Percentiles rank a stretch among this genome's conserved stretches.
phyloP scores from a whole-genome alignment of 2,888 invertebrate genomes.

The Platyscelio sp. region DNA sequence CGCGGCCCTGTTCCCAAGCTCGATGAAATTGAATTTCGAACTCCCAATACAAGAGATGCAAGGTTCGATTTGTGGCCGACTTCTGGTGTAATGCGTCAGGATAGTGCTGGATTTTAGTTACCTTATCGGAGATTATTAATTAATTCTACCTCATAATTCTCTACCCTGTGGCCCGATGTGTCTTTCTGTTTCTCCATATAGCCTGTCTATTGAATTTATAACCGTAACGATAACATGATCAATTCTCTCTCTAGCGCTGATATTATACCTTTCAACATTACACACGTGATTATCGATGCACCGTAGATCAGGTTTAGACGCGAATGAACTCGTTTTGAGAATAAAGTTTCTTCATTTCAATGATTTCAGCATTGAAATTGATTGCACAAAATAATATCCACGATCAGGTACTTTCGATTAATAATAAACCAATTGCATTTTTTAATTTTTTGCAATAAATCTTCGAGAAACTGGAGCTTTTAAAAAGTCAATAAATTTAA shows the following conservation, averaged over 20 bases:
- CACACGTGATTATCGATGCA: constrained; percentile 40
- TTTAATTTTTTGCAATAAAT: too few species aligned
- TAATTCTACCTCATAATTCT: constrained; percentile 73
- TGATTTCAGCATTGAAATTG: too few species aligned
- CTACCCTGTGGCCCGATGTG: constrained; percentile 47
- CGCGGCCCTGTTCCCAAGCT: constrained; percentile 45
- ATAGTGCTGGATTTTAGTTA: constrained; percentile 65
- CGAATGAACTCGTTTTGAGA: too few species aligned
- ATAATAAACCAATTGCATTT: too few species aligned
- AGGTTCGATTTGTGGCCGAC: constrained; percentile 59
- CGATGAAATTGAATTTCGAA: constrained; percentile 74
- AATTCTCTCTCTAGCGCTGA: constrained; percentile 33
- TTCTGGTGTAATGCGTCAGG: constrained; percentile 67
- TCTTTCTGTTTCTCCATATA: constrained; percentile 59
- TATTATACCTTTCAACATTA: constrained; percentile 50
- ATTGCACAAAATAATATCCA: too few species aligned
- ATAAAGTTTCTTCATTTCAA: too few species aligned
- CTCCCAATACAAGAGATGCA: constrained; percentile 60
- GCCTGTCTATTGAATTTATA: constrained; percentile 57
- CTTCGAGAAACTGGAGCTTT: too few species aligned
- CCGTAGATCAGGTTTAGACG: too few species aligned
- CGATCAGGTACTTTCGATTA: too few species aligned
- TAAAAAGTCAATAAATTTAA: too few species aligned
- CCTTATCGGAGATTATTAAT: constrained; percentile 74
- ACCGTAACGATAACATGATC: constrained; percentile 53